A percentile compares a stretch with the other conserved stretches of the same genome.
Evolutionary conservation across 2,797 vertebrate genomes (phyloP).

Genomic region (Leptoclinus maculatus): DNA sequence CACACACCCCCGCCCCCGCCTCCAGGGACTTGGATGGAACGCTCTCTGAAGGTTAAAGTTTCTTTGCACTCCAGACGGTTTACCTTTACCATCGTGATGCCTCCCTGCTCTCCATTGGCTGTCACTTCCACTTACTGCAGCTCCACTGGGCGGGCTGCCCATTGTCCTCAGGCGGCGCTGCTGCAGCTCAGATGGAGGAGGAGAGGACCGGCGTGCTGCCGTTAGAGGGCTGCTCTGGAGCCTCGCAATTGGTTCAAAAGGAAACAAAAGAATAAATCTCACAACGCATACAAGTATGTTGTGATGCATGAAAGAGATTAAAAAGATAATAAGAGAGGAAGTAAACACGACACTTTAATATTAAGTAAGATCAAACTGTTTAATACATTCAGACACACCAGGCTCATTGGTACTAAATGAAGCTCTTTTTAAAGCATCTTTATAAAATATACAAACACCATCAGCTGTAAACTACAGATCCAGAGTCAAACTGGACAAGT

Average conservation of each 20-base stretch:
- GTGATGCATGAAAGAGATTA: background rate
- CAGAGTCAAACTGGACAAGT: background rate
- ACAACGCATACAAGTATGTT: background rate
- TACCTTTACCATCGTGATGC: slow-evolving; percentile 61
- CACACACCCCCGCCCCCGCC: background rate
- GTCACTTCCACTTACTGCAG: slow-evolving; percentile 65
- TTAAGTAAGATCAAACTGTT: background rate
- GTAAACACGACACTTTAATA: background rate
- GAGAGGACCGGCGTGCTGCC: slow-evolving; percentile 17
- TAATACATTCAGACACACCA: background rate
- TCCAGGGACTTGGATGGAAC: slow-evolving; percentile 16
- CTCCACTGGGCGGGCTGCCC: slow-evolving; percentile 21
- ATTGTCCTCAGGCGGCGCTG: slow-evolving; percentile 55
- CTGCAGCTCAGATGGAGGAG: slow-evolving; percentile 50
- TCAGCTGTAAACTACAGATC: background rate
- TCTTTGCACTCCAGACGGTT: slow-evolving; percentile 38
- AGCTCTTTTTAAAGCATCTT: background rate
- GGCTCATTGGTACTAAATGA: background rate
- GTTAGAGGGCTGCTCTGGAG: slow-evolving; percentile 22
- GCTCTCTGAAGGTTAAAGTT: slow-evolving; percentile 58
- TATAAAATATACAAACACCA: background rate
- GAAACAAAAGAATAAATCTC: slow-evolving; percentile 60
- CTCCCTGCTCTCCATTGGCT: slow-evolving; percentile 46
- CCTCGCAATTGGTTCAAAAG: slow-evolving; percentile 23
- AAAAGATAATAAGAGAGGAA: background rate